Evolutionary conservation across 2,888 invertebrate genomes (phyloP).

Genomic region (Caenorhabditis uteleia): DNA sequence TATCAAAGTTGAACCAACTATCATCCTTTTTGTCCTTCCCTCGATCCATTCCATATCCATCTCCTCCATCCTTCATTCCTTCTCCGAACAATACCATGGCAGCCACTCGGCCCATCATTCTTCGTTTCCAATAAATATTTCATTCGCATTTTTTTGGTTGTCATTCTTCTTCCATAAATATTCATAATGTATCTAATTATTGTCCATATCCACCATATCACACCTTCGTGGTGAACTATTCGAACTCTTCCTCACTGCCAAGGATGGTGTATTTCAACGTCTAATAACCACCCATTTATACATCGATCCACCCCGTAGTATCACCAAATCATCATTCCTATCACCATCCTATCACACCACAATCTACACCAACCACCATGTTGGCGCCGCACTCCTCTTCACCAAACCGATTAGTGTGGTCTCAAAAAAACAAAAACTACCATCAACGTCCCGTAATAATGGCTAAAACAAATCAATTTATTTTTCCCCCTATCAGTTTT

Average conservation of each 20-base stretch:
- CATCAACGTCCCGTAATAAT: too few relatives aligned
- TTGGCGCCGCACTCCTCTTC: conserved; percentile 13
- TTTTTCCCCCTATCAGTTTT: too few relatives aligned
- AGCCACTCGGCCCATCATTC: background rate
- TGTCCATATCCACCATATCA: conserved; percentile 9
- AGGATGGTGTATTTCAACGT: conserved; percentile 18
- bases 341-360: conserved; percentile 7
- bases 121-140: background rate
- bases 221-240: conserved; percentile 26
- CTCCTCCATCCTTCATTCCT: too few relatives aligned
- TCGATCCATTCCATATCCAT: too few relatives aligned
- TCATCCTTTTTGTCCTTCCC: too few relatives aligned
- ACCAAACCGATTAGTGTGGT: conserved; percentile 4
- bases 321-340: background rate
- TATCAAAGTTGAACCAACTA: too few relatives aligned
- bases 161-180: too few relatives aligned
- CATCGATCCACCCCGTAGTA: conserved; percentile 8
- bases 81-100: too few relatives aligned
- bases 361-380: conserved; percentile 7
- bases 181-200: too few relatives aligned
- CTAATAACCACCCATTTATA: conserved; percentile 24
- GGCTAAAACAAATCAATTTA: too few relatives aligned
- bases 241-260: conserved; percentile 19
- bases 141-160: background rate
- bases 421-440: too few relatives aligned